Evolutionary conservation across 2,888 invertebrate species (phyloP), one percentile per base, ranked within the genome.

Genomic region (Spisula solida): DNA sequence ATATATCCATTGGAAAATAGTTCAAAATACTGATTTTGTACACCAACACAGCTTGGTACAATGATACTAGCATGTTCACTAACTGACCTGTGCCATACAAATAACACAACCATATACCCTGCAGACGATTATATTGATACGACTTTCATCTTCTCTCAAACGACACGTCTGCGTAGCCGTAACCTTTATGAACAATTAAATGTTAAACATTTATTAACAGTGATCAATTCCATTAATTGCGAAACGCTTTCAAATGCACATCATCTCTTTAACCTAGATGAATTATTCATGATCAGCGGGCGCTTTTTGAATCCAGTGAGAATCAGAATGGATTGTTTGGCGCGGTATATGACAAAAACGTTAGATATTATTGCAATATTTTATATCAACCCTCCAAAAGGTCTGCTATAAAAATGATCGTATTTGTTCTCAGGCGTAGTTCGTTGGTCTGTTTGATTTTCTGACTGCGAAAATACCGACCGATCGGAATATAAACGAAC

Each of bases 221-320:
- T 87, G 81, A 88, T 88, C 88, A 83, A 83, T 88, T 85, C 79
- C 70, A 81, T 81, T 88, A 88, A 88, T 88, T 85, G 88, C 84
- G 81, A 84, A 81, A 85, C 56, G 85, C 88, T 84, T 88, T 84
- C 88, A 88, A 88, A 88, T 84, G 88, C 84, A 81, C 88, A 88
- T 85, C 88, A 88, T 81, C 81, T 81, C 86, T 86, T 81, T 81
- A 81, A 86, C 86, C 60, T 51, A 75, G 86, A 81, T 86, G 75
- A 86, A 86, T 86, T 48, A 86, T 86, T 86, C 81, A 86, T 86
- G 75, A 20, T 75, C 75, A 34, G 34, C 51, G 81, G 81, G 75
- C 86, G 81, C 51, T 86, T 81, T 25, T 75, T 70, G 48, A 86
- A 86, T 86, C 81, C 86, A 81, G 70, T 70, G 86, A 86, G 86